Conservation (phyloP, 2,113 vertebrate genomes). For the Hypocryptadius cinnamomeus region DNA sequence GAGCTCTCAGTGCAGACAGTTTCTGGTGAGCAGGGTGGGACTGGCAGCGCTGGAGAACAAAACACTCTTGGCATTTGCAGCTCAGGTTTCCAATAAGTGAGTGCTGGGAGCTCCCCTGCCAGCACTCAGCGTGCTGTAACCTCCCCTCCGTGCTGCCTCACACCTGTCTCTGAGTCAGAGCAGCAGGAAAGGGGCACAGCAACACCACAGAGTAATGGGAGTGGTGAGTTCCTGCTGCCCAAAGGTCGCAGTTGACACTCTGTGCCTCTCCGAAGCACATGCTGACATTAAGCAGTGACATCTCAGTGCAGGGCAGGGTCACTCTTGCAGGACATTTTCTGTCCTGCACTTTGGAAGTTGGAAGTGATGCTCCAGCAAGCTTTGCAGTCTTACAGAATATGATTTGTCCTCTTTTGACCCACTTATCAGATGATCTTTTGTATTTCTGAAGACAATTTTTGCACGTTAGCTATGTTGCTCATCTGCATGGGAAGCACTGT, state of each 20-base stretch:
- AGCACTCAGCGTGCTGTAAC: background rate
- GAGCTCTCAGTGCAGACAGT: background rate
- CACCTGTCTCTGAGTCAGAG: background rate
- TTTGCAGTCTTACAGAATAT: background rate
- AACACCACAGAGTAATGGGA: accelerated
- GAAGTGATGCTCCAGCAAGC: background rate
- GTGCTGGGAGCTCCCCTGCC: accelerated
- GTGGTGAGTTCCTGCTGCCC: background rate
- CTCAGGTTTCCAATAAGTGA: accelerated
- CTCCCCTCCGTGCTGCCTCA: accelerated
- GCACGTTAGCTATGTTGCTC: background rate
- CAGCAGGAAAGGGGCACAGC: background rate
- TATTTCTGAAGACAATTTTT: background rate
- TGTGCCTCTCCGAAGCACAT: background rate
- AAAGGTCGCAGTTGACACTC: background rate
- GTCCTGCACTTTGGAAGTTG: background rate
- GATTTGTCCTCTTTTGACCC: background rate
- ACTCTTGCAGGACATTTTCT: background rate
- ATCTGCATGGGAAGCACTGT: background rate
- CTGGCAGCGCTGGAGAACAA: background rate
- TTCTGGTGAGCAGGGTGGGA: background rate
- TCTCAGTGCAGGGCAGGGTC: background rate
- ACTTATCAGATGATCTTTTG: background rate
- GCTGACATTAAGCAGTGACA: accelerated
- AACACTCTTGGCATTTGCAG: background rate